Conservation (phyloP, 2,888 invertebrate genomes). For the Helicoverpa assulta region DNA sequence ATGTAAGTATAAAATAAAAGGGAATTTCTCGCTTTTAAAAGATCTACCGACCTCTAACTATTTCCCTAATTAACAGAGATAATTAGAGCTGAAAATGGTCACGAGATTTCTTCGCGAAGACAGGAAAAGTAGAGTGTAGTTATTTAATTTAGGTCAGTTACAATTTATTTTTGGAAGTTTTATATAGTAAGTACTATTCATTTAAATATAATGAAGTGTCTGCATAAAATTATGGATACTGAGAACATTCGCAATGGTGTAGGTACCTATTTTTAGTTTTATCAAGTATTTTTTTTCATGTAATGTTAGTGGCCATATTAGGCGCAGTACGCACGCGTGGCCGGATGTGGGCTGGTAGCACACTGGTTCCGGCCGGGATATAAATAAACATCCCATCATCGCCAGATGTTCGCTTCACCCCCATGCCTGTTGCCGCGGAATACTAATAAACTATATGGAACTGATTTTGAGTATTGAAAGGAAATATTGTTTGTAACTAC, state of each 20-base stretch:
- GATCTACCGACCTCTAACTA: slow-evolving; percentile 20
- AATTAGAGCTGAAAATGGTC: slow-evolving; percentile 38
- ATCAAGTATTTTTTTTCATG: slow-evolving; percentile 8
- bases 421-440: slow-evolving; percentile 57
- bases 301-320: slow-evolving; percentile 46
- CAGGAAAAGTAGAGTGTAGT: background rate
- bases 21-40: slow-evolving; percentile 1
- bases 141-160: slow-evolving; percentile 15
- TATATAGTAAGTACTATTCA: background rate
- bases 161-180: slow-evolving; percentile 5
- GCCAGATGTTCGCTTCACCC: slow-evolving; percentile 84
- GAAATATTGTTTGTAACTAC: background rate
- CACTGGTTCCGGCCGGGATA: slow-evolving; percentile 83
- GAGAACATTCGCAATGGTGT: background rate
- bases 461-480: slow-evolving; percentile 32
- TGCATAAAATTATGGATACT: too few relatives aligned
- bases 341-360: slow-evolving; percentile 83
- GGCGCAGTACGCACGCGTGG: slow-evolving; percentile 66
- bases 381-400: slow-evolving; percentile 81
- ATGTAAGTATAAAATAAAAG: slow-evolving; percentile 4
- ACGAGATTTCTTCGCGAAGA: slow-evolving; percentile 26
- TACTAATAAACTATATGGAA: slow-evolving; percentile 20
- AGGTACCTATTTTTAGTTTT: background rate
- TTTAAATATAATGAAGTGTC: slow-evolving; percentile 3
- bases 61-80: slow-evolving; percentile 41